phyloP scores from a whole-genome alignment of 2,888 invertebrate genomes.

The Trissonchulus latispiculum region DNA sequence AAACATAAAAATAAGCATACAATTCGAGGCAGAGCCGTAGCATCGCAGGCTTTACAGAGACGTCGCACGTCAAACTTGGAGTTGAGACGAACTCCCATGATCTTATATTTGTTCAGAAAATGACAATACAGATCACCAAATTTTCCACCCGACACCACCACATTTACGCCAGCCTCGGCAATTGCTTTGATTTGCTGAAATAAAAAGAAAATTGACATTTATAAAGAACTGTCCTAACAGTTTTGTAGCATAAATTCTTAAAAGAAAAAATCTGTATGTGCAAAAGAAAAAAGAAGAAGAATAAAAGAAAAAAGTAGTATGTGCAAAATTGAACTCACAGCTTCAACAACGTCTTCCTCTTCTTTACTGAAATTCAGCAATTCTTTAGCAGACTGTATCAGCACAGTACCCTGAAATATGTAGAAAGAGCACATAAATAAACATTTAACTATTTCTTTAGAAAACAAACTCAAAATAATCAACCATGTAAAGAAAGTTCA shows the following conservation, averaged over 20 bases:
- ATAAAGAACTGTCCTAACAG: too few species aligned
- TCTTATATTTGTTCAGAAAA: conserved; percentile 82
- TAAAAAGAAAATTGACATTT: conserved; percentile 22
- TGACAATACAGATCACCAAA: conserved; percentile 97
- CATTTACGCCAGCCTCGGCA: conserved; percentile 72
- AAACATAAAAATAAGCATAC: too few species aligned
- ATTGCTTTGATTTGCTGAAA: conserved; percentile 56
- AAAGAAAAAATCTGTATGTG: conserved; percentile 45
- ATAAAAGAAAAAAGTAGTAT: conserved; percentile 32
- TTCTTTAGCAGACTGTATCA: conserved; percentile 91
- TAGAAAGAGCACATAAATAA: too few species aligned
- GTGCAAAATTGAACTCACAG: too few species aligned
- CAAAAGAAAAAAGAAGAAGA: conserved; percentile 35
- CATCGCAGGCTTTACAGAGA: conserved; percentile 75
- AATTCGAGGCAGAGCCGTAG: conserved; percentile 58
- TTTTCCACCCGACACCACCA: conserved; percentile 89
- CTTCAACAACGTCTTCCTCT: conserved; percentile 81
- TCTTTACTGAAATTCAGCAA: conserved; percentile 84
- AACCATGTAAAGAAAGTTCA: too few species aligned
- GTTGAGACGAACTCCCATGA: conserved; percentile 87
- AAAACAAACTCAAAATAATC: too few species aligned
- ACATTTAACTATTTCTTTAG: too few species aligned
- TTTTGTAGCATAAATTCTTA: neutral
- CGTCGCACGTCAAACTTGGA: conserved; percentile 95
- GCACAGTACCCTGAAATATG: conserved; percentile 55